Percentiles rank a stretch among this genome's conserved stretches.
These are phyloP conservation scores for Brachionichthys hirsutus DNA, from an alignment of 2,113 vertebrate genomes.

Conservation along the genomic window DNA sequence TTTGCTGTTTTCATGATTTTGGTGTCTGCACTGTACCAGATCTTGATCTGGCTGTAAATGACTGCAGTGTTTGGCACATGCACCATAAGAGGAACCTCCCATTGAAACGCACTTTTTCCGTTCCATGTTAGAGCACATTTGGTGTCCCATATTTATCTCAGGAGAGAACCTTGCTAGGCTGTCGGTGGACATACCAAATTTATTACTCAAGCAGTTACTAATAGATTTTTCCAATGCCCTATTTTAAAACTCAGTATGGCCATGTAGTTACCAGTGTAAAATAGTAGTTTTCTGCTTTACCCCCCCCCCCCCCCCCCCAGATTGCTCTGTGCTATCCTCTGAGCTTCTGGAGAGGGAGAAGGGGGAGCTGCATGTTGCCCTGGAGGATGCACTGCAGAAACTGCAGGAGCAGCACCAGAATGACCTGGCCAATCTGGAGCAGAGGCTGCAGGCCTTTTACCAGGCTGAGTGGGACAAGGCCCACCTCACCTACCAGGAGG, in stretches of 20 bases:
- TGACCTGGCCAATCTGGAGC: constrained; percentile 82
- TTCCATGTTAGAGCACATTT: constrained; percentile 28
- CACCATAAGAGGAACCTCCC: not conserved
- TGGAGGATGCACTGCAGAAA: constrained; percentile 85
- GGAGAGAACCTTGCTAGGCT: constrained; percentile 5
- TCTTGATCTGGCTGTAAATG: constrained; percentile 35
- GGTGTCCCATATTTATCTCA: constrained; percentile 9
- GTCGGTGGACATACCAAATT: constrained; percentile 12
- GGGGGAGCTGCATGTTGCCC: constrained; percentile 80
- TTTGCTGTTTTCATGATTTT: constrained; percentile 18
- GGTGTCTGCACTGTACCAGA: not conserved
- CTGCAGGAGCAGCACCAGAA: constrained; percentile 86
- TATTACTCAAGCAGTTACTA: constrained; percentile 7
- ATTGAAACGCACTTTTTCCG: constrained; percentile 29
- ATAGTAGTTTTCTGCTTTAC: not conserved
- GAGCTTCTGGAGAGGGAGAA: constrained; percentile 87
- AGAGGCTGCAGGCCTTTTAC: constrained; percentile 84
- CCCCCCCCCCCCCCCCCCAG: constrained; percentile 77
- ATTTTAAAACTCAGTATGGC: constrained; percentile 5
- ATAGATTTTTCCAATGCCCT: not conserved
- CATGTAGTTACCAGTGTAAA: not conserved
- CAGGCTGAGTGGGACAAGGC: constrained; percentile 85
- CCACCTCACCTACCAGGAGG: constrained; percentile 83
- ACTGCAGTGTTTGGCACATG: constrained; percentile 20
- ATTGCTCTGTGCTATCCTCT: constrained; percentile 81